Base-by-base conservation (phyloP, 2,888 invertebrate species). In the Petrolisthes manimaculis region DNA sequence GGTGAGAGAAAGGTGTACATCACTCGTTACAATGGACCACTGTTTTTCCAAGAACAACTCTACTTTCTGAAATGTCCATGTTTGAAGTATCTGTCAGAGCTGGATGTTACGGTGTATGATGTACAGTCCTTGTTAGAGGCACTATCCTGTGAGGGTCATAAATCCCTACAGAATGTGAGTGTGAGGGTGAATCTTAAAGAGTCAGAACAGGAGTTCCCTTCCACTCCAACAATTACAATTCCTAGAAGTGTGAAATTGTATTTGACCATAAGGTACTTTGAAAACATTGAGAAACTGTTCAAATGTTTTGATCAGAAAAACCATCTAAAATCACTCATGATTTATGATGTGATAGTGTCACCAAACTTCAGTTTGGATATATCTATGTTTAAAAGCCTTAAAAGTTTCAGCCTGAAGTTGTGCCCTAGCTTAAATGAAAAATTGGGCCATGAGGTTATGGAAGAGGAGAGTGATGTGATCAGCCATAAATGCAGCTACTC, bases 81-180 rank as follows among this genome's bases (percentile, higher is more conserved):
- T 21, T n/a, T 71, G 71, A n/a, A 21, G n/a, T 8, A 71, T 8
- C 71, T 71, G 71, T n/a, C 6, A 71, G 71, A 71, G 71, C 21
- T 71, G 21, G 71, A 71, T 71, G 21, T 71, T 6, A 71, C 14
- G 14, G 71, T 71, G 71, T n/a, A 71, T 71, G 71, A 71, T n/a
- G 14, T 14, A 21, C n/a, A 8, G 8, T 71, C 71, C 18, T n/a
- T 71, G 21, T n/a, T 8, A n/a, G n/a, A 71, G 71, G 21, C 21
- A n/a, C 21, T 71, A n/a, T 61, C 61, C 9, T n/a, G 71, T 71
- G 18, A 71, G 71, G 6, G 6, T 1, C 21, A 8, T n/a, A n/a
- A 71, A n/a, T 1, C 71, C 6, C 71, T 71, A 3, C 6, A 71
- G 21, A n/a, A 14, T 8, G 8, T 71, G 71, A 71, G 71, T n/a